A percentile compares a stretch with the other conserved stretches of the same genome.
phyloP scores from a whole-genome alignment of 2,113 vertebrate genomes.

The Cricetomys ansorgei region DNA sequence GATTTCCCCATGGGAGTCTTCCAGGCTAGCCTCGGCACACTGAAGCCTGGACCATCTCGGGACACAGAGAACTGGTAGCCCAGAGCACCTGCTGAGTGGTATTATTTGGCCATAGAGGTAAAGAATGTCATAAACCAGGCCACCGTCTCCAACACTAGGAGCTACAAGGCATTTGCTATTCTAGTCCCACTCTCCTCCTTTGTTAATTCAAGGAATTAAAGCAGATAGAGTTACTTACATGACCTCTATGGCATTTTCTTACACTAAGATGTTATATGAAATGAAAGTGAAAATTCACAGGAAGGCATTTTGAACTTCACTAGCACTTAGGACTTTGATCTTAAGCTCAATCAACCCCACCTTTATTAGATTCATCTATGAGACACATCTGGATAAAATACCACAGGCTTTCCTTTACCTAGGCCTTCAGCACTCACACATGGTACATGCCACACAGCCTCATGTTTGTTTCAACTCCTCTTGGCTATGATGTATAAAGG shows the following conservation, averaged over 20 bases:
- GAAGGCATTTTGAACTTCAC: conserved; percentile 14
- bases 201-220: conserved; percentile 14
- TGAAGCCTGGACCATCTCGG: not conserved
- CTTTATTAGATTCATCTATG: not conserved
- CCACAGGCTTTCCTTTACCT: not conserved
- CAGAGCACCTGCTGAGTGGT: not conserved
- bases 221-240: not conserved
- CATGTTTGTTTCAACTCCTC: not conserved
- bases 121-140: not conserved
- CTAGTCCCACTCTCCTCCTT: not conserved
- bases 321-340: not conserved
- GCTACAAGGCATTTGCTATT: not conserved
- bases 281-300: not conserved
- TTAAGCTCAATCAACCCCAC: conserved; percentile 12
- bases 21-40: not conserved
- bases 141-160: not conserved
- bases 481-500: not conserved
- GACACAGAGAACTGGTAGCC: not conserved
- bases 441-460: not conserved
- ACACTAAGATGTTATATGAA: not conserved
- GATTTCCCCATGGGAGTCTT: not conserved
- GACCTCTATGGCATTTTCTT: not conserved
- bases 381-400: not conserved
- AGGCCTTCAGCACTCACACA: not conserved
- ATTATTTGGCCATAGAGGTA: not conserved